A percentile compares a stretch with the other conserved stretches of the same genome.
Conservation (phyloP, 1,140 invertebrate species). For the Sycobia sp. region DNA sequence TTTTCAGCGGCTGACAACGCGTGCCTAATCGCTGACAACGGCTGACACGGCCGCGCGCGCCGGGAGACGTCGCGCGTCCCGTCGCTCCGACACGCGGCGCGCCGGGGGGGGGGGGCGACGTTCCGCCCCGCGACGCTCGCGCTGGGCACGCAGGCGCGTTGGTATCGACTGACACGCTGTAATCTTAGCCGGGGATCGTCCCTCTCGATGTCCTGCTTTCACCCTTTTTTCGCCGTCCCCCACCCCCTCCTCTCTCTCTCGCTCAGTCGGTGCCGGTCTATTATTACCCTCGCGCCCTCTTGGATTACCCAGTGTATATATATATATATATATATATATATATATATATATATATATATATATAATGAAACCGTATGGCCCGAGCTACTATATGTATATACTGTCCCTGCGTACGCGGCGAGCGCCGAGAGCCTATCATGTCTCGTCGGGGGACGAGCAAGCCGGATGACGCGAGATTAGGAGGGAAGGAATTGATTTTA, state of each 20-base stretch:
- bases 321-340: too few relatives aligned
- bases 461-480: too few relatives aligned
- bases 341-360: too few relatives aligned
- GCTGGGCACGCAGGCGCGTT: background rate
- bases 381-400: too few relatives aligned
- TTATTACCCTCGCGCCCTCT: constrained; percentile 18
- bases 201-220: constrained; percentile 9
- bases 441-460: too few relatives aligned
- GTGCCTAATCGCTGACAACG: constrained; percentile 46
- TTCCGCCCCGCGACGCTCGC: too few relatives aligned
- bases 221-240: constrained; percentile 3
- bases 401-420: too few relatives aligned
- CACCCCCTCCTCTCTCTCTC: background rate
- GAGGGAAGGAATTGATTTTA: background rate
- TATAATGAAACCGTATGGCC: too few relatives aligned
- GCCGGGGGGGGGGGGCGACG: background rate
- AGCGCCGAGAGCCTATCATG: too few relatives aligned
- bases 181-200: constrained; percentile 30
- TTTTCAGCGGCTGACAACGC: constrained; percentile 46
- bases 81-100: background rate
- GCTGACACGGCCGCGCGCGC: constrained; percentile 40
- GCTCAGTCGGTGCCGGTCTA: too few relatives aligned
- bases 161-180: constrained; percentile 33
- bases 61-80: constrained; percentile 28
- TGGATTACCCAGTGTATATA: background rate